Base-by-base conservation (phyloP, 2,888 invertebrate genomes). In the Tortrix viridana region DNA sequence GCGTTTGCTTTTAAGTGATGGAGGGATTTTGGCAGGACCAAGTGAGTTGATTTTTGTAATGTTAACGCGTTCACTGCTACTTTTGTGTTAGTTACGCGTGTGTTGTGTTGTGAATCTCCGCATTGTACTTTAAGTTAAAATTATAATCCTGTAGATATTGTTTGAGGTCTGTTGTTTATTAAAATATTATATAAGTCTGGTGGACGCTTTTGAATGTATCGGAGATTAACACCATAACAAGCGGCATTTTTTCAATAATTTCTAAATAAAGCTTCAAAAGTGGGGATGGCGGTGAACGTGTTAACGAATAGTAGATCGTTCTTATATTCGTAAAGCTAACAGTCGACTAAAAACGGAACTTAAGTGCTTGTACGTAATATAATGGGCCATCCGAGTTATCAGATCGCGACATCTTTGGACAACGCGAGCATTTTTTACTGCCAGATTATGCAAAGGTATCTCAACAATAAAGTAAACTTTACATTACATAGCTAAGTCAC, bases 351-450 rank as follows among this genome's bases (percentile, higher is more conserved):
- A 12, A 32, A 32, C 32, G 20, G 57, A 63, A 63, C 63, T 66
- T 59, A 65, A 69, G 37, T 38, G 50, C 38, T 65, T 72, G 32
- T 74, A 75, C 75, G 32, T 72, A 68, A 73, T 70, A 67, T 83
- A 86, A 88, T 86, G 82, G 83, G 75, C 79, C 75, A 82, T 85
- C 85, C 80, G 73, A 74, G 67, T 76, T 80, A 89, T 89, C 89
- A 77, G 49, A 49, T 54, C 65, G 74, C 81, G 80, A 79, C 80
- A 89, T 89, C 89, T 79, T 58, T 67, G 70, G 71, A 81, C 79
- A 69, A 79, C 75, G 73, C 69, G 65, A 50, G 76, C 72, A 71
- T 78, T 67, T 67, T 78, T 68, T 80, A 80, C 80, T 70, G 75
- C 74, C 68, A 61, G 68, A 79, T 84, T 82, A 81, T 82, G 74